Base-by-base conservation (phyloP, 2,888 invertebrate species). In the Synergus japonicus region DNA sequence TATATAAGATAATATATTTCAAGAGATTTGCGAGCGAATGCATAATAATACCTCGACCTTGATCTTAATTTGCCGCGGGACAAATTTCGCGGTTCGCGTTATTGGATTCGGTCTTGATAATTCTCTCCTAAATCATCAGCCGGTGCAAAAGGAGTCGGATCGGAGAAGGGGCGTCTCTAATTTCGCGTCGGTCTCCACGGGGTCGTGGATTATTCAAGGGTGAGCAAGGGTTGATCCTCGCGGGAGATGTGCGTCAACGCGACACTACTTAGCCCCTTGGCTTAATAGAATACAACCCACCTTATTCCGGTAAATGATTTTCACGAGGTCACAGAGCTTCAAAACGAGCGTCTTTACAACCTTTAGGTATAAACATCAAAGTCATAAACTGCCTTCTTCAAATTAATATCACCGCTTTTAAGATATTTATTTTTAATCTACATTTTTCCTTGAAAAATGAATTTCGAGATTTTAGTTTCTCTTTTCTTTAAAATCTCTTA, bases 81-180 rank as follows among this genome's bases (percentile, higher is more conserved):
- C 87, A 85, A 88, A 88, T 87, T 88, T 81, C 84, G 80, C 83
- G 83, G 78, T 77, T 83, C 84, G 81, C 84, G 81, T 77, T 91
- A 91, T 91, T 91, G 90, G 89, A 91, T 91, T 90, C 87, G 86
- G 87, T 90, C 86, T 88, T 89, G 90, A 91, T 91, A 91, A 92
- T 91, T 91, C 87, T 85, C 85, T 87, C 87, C 87, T 91, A 90
- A 92, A 91, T 91, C 90, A 91, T 91, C 37, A 66, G 79, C 69
- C n/a, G 82, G 78, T 76, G 79, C 80, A 78, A 77, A 81, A 83
- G 81, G 81, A 83, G 81, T 78, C 80, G 84, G 83, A 84, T 83
- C 79, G 83, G 79, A 83, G 46, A 83, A 85, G 87, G 86, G 85
- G 81, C 86, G 81, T 73, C 88, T 90, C 90, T 89, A 91, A 92